phyloP scores from a whole-genome alignment of 2,888 invertebrate genomes.

The Luffia ferchaultella region DNA sequence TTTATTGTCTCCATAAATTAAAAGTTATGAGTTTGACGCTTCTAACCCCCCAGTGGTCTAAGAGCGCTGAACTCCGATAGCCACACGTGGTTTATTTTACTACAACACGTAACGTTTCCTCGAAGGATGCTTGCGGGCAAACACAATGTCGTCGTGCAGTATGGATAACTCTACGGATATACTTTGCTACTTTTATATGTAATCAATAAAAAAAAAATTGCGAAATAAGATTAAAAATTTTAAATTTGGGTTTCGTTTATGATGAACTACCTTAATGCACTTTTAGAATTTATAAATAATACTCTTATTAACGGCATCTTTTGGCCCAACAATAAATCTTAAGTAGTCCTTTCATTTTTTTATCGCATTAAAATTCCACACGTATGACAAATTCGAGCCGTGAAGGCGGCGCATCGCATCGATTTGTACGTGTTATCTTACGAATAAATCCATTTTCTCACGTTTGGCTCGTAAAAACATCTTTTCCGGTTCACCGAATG shows the following conservation, averaged over 20 bases:
- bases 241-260: too few relatives aligned
- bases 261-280: too few relatives aligned
- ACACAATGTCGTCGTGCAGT: too few relatives aligned
- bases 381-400: neutral
- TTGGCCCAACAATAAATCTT: too few relatives aligned
- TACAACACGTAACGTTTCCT: neutral
- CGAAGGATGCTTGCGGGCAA: neutral
- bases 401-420: neutral
- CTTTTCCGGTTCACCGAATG: neutral
- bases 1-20: slow-evolving; percentile 46
- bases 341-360: too few relatives aligned
- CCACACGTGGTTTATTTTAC: neutral
- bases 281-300: too few relatives aligned
- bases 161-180: too few relatives aligned
- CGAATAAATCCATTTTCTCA: neutral
- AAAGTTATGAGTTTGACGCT: slow-evolving; percentile 46
- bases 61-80: neutral
- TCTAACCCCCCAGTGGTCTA: slow-evolving; percentile 15
- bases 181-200: too few relatives aligned
- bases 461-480: neutral
- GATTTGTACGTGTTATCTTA: neutral
- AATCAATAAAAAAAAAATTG: too few relatives aligned
- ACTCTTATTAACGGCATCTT: too few relatives aligned
- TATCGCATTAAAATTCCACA: neutral
- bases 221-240: too few relatives aligned